Percentiles rank a stretch among this genome's conserved stretches.
Conservation (phyloP, 2,113 vertebrate species). For the Rhombomys opimus region DNA sequence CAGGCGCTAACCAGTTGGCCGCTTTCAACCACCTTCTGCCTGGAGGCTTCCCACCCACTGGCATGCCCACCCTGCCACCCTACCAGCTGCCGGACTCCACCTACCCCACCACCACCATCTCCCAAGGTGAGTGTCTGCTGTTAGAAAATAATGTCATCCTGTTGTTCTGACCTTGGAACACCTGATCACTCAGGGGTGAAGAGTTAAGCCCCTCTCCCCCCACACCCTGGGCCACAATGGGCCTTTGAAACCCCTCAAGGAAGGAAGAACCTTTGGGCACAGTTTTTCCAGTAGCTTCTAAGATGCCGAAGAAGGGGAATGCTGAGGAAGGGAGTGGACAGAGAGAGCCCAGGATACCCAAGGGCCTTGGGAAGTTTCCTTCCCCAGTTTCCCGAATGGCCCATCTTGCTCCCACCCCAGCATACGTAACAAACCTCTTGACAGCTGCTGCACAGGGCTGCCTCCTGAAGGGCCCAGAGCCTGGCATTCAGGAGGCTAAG, state of each 20-base stretch:
- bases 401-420: background rate
- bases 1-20: constrained; percentile 98
- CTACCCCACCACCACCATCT: constrained; percentile 93
- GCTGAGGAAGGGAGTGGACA: background rate
- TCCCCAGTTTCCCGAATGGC: background rate
- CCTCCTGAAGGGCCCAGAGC: background rate
- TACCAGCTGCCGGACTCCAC: constrained; percentile 97
- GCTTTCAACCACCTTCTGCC: constrained; percentile 99
- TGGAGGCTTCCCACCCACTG: constrained; percentile 95
- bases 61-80: constrained; percentile 95
- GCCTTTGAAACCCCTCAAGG: background rate
- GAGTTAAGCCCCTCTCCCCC: background rate
- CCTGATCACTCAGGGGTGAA: background rate
- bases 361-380: background rate
- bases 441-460: background rate
- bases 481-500: background rate
- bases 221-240: background rate
- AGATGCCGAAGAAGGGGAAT: background rate
- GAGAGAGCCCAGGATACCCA: background rate
- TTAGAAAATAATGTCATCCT: background rate
- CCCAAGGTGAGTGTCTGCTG: constrained; percentile 91
- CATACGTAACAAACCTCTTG: background rate
- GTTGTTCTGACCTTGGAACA: background rate
- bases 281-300: background rate
- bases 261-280: background rate